Evolutionary conservation across 2,113 vertebrate species (phyloP).

Genomic region (Panthera leo): DNA sequence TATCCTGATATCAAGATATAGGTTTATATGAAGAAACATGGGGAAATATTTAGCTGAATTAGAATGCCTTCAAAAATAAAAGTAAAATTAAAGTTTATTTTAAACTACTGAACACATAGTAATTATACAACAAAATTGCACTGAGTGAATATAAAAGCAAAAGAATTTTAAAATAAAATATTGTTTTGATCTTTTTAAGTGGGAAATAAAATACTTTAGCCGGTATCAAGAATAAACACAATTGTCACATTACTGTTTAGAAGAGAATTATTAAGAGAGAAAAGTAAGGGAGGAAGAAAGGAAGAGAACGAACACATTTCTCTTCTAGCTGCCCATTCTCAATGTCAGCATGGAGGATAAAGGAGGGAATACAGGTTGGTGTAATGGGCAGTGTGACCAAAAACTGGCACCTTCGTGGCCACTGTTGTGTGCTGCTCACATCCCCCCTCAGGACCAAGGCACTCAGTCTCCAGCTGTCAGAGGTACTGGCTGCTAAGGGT

Average conservation of each 20-base stretch:
- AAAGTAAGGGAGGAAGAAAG: neutral
- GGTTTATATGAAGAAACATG: neutral
- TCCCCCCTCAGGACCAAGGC: neutral
- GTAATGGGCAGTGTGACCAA: neutral
- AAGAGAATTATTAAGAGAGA: neutral
- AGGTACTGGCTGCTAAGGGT: neutral
- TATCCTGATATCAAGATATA: constrained; percentile 18
- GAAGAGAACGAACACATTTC: fast-evolving
- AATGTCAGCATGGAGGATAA: too few species aligned
- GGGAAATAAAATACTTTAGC: neutral
- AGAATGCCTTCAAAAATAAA: neutral
- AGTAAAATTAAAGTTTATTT: neutral
- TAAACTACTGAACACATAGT: neutral
- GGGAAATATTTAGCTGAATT: neutral
- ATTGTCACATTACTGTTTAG: neutral
- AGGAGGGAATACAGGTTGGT: fast-evolving
- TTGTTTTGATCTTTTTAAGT: neutral
- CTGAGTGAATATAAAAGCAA: neutral
- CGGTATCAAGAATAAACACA: neutral
- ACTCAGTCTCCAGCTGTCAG: neutral
- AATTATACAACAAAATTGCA: neutral
- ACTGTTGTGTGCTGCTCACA: neutral
- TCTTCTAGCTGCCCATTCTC: neutral
- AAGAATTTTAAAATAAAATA: neutral
- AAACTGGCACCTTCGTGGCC: neutral